These are phyloP conservation scores for Sisyra nigra DNA, from an alignment of 2,888 invertebrate species.

Conservation along the genomic window DNA sequence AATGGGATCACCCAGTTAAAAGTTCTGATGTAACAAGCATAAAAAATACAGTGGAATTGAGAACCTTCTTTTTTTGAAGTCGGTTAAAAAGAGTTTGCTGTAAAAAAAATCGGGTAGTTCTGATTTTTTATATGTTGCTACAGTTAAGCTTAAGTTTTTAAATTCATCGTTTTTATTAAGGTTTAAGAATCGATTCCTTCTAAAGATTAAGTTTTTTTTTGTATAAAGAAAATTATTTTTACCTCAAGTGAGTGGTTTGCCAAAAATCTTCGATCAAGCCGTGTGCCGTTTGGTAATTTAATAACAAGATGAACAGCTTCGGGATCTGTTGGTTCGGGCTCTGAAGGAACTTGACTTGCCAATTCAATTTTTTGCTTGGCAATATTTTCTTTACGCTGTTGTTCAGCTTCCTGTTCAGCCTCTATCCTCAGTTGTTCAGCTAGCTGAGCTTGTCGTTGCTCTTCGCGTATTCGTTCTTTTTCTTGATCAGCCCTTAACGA, in stretches of 20 bases:
- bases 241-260: constrained; percentile 70
- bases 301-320: constrained; percentile 72
- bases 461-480: constrained; percentile 62
- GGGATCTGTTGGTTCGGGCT: constrained; percentile 54
- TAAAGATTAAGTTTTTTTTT: too few relatives aligned
- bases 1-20: too few relatives aligned
- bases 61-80: too few relatives aligned
- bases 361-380: constrained; percentile 48
- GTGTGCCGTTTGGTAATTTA: constrained; percentile 77
- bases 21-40: too few relatives aligned
- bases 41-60: too few relatives aligned
- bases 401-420: constrained; percentile 29
- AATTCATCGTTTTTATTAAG: too few relatives aligned
- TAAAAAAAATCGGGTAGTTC: too few relatives aligned
- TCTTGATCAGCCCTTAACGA: constrained; percentile 87
- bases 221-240: too few relatives aligned
- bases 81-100: too few relatives aligned
- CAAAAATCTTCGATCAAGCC: constrained; percentile 77
- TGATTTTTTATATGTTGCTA: too few relatives aligned
- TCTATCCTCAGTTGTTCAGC: constrained; percentile 29
- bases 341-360: constrained; percentile 48
- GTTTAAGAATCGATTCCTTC: too few relatives aligned
- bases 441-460: constrained; percentile 29
- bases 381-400: constrained; percentile 34
- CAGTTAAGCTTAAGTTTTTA: too few relatives aligned